Evolutionary conservation across 2,888 invertebrate species (phyloP).

Genomic region (Aspidiotus destructor): DNA sequence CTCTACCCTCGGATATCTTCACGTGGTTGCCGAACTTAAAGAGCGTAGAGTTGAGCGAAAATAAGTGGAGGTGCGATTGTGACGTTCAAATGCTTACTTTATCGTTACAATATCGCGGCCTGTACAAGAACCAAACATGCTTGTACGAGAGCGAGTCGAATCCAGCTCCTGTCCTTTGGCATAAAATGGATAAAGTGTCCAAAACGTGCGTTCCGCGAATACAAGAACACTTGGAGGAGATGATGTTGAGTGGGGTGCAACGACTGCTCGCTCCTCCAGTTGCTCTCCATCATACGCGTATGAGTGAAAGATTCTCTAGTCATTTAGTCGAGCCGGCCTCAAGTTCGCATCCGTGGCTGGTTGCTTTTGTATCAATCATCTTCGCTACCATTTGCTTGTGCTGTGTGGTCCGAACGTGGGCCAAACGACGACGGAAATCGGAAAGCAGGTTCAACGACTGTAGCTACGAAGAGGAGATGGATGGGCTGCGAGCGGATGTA

Average conservation of each 20-base stretch:
- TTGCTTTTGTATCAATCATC: background rate
- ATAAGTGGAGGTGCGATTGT: constrained; percentile 22
- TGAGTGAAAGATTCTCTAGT: constrained; percentile 16
- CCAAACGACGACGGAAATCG: background rate
- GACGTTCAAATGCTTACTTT: constrained; percentile 12
- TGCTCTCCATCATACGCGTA: background rate
- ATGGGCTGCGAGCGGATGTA: background rate
- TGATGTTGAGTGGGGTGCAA: background rate
- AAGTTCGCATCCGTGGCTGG: background rate
- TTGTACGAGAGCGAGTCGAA: constrained; percentile 5
- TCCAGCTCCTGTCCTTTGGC: constrained; percentile 1
- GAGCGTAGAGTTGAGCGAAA: constrained; percentile 8
- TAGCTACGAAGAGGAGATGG: background rate
- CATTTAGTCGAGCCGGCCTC: background rate
- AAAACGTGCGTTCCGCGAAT: constrained; percentile 8
- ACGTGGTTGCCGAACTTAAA: constrained; percentile 12
- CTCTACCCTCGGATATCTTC: constrained; percentile 8
- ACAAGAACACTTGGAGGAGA: constrained; percentile 9
- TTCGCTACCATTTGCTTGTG: background rate
- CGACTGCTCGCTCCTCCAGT: background rate
- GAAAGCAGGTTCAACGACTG: background rate
- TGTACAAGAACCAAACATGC: constrained; percentile 21
- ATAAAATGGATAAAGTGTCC: constrained; percentile 6
- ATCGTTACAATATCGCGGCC: background rate
- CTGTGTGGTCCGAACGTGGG: constrained; percentile 2